These are phyloP conservation scores for Amphipoea oculea DNA, from an alignment of 2,888 invertebrate genomes.

Conservation along the genomic window DNA sequence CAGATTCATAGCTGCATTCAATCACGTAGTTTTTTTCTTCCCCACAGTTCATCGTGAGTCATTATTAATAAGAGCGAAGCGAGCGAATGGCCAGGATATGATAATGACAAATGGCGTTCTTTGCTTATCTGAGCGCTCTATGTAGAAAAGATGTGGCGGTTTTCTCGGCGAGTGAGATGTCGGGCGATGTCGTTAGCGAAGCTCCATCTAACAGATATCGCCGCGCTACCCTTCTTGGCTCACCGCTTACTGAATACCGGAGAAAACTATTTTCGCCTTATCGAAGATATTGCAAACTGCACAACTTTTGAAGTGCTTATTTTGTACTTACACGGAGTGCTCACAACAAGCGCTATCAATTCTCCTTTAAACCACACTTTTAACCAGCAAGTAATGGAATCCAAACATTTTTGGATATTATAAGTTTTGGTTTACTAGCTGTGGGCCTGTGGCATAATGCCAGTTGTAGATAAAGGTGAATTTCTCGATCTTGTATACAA, in stretches of 20 bases:
- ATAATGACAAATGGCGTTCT: constrained; percentile 83
- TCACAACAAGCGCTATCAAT: constrained; percentile 46
- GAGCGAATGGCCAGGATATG: constrained; percentile 74
- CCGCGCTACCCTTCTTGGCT: constrained; percentile 70
- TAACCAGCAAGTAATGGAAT: not conserved
- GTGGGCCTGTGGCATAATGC: constrained; percentile 72
- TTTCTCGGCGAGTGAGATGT: constrained; percentile 79
- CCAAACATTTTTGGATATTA: not conserved
- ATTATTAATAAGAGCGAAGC: constrained; percentile 61
- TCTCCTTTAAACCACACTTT: constrained; percentile 18
- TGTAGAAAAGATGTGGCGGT: constrained; percentile 79
- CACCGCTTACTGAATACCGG: constrained; percentile 69
- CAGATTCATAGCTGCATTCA: constrained; percentile 61
- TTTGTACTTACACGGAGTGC: constrained; percentile 51
- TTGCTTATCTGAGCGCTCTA: constrained; percentile 78
- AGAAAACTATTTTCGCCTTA: constrained; percentile 78
- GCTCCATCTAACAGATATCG: constrained; percentile 79
- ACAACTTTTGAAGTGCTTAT: constrained; percentile 65
- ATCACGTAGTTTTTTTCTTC: constrained; percentile 62
- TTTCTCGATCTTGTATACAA: constrained; percentile 79
- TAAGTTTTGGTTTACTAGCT: constrained; percentile 26
- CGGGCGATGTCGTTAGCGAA: constrained; percentile 77
- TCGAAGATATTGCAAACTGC: constrained; percentile 71
- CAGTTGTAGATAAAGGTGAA: constrained; percentile 74
- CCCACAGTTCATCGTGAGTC: constrained; percentile 39